Conservation (phyloP, 23 tunicate species). For the Styela plicata region DNA sequence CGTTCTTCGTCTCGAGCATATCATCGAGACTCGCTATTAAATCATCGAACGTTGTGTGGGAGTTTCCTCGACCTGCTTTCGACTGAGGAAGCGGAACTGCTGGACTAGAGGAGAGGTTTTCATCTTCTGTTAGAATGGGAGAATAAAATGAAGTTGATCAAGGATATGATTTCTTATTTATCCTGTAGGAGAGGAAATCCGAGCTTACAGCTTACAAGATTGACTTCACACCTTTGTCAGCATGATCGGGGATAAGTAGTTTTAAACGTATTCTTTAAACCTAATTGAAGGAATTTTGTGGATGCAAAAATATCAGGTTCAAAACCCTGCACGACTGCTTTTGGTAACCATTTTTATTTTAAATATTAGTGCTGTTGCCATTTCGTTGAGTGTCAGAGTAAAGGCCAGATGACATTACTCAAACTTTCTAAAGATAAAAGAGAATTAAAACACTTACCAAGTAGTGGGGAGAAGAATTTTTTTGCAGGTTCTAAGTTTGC, state of each 20-base stretch:
- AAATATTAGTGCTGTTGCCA: no score
- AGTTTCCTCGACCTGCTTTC: conserved; percentile 8
- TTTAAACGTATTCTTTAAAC: no score
- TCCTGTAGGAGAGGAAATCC: background rate
- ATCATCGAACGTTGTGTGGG: conserved; percentile 55
- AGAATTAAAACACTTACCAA: background rate
- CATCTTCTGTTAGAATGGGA: background rate
- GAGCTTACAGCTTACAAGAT: background rate
- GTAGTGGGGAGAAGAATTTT: background rate
- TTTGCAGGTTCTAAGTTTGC: conserved; percentile 10
- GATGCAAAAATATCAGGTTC: no score
- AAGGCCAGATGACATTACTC: no score
- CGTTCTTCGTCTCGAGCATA: conserved; percentile 50
- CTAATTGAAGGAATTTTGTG: no score
- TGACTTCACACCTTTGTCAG: no score
- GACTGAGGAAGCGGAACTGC: background rate
- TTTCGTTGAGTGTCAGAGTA: no score
- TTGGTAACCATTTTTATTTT: no score
- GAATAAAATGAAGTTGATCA: background rate
- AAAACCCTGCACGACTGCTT: no score
- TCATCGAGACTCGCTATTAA: conserved; percentile 82
- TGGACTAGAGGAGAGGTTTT: background rate
- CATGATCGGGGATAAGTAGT: no score
- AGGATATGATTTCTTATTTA: background rate
- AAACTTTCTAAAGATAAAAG: no score